Base-by-base conservation (phyloP, 1,140 invertebrate species). In the Scaptomyza graminum region DNA sequence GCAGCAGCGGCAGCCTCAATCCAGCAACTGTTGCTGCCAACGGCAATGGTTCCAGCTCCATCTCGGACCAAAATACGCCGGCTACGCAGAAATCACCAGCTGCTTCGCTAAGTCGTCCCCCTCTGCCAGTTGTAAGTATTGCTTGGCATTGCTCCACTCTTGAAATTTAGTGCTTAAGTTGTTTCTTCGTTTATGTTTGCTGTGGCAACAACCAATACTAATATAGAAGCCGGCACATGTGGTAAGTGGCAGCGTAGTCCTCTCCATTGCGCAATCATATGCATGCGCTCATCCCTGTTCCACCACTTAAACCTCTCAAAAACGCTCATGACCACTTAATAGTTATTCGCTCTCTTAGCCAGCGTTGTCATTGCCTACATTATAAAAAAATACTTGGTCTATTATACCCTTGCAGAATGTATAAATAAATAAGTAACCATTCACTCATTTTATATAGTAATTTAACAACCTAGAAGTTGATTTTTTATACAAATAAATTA, bases 91-190 rank as follows among this genome's bases (percentile, higher is more conserved):
- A 92, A 46, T 92, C 90, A 12, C 90, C 91, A 51, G 83, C 90
- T 13, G 84, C 80, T 22, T 57, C 84, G 11, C 73, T 87, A 9
- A 85, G 80, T 55, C 92, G 94, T 57, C 94, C 94, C 31, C 94
- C 94, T 11, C 80, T 95, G 73, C 94, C 94, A 68, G 94, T 94
- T 46, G 94, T 94, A 92, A 93, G 92, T 92, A 79, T 69, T 0
- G 44, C 5, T 15, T 12, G 7, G 34, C 8, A 56, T 0, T 28
- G 4, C 4, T n/a, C 0, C 13, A 5, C 22, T 62, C 25, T 1
- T 18, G 22, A 34, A 4, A 12, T 47, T 44, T 79, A 69, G 60
- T 61, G 54, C 68, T 71, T 80, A 85, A 85, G 82, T 61, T 81
- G 68, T 79, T 73, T 88, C 67, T 22, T 84, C 56, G 57, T 87